phyloP scores from a whole-genome alignment of 2,113 vertebrate species.

The Deroptyus accipitrinus region DNA sequence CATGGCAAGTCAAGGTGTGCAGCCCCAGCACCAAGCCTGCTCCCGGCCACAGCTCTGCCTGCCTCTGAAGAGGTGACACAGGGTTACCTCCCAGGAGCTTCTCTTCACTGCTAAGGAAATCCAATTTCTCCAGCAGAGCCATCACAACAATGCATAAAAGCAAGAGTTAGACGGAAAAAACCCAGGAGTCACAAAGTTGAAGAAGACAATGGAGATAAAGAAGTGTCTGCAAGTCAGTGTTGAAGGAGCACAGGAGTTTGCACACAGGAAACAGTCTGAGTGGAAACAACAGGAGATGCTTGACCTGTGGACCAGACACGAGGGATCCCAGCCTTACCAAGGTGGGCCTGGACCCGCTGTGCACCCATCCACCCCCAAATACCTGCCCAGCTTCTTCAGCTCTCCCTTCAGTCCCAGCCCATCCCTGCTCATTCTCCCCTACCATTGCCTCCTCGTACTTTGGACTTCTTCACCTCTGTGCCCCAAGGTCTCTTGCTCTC shows the following conservation, averaged over 20 bases:
- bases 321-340: neutral
- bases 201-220: neutral
- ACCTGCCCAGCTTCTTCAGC: neutral
- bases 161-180: neutral
- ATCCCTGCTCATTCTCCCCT: neutral
- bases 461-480: neutral
- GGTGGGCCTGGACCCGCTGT: neutral
- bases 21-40: accelerated
- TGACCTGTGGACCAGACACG: neutral
- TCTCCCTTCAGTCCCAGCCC: neutral
- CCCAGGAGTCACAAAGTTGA: neutral
- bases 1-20: neutral
- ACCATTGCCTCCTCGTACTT: conserved; percentile 34
- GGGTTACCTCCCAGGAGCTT: neutral
- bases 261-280: neutral
- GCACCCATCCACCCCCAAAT: neutral
- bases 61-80: accelerated
- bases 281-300: neutral
- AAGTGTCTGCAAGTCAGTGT: neutral
- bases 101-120: neutral
- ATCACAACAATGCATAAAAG: neutral
- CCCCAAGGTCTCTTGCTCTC: neutral
- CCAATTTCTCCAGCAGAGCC: neutral
- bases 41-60: neutral
- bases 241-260: neutral